Evolutionary conservation across 35 echinoderm and acorn worm genomes (phyloP), one percentile per base, ranked within the genome.

Genomic region (Chiridota heheva): DNA sequence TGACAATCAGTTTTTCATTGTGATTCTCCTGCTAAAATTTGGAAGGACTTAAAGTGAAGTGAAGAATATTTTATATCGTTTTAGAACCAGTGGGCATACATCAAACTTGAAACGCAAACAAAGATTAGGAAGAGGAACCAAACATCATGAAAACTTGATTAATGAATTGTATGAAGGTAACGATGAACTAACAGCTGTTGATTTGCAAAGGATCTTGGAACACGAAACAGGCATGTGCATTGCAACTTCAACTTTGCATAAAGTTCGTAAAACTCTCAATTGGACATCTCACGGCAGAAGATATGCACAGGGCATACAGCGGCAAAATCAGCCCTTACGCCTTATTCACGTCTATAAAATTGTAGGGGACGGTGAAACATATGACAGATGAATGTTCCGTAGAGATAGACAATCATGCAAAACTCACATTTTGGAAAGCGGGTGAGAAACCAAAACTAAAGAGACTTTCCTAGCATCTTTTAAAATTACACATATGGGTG

Each of bases 401-500:
- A 7, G 66, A 69, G 36, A 22, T 69, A 4, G 66, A 69, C 36
- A 36, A 40, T 36, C 66, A 40, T 36, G 66, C 30, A 7, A 33
- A 36, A 40, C 5, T 69, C 6, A 69, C 66, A 2, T 69, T 69
- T 20, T 36, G 66, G 20, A 25, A 36, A 34, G n/a, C 20, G 22
- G 6, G 39, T 40, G 76, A 80, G 32, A 4, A 60, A 38, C 13
- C 76, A 60, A 69, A 31, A 63, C 26, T 32, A 32, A 64, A 80
- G 55, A 27, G 28, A 8, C 62, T 58, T 32, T 37, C 77, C 7
- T 73, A 88, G 45, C 77, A 60, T 80, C 76, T 56, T 17, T 25
- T 33, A 15, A 80, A 63, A 36, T 31, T 80, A n/a, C 76, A 80
- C 76, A 32, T 53, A 7, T 80, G 76, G 48, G 76, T 24, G 32